Evolutionary conservation across 2,888 invertebrate species (phyloP).

Genomic region (Epinotia bilunana): DNA sequence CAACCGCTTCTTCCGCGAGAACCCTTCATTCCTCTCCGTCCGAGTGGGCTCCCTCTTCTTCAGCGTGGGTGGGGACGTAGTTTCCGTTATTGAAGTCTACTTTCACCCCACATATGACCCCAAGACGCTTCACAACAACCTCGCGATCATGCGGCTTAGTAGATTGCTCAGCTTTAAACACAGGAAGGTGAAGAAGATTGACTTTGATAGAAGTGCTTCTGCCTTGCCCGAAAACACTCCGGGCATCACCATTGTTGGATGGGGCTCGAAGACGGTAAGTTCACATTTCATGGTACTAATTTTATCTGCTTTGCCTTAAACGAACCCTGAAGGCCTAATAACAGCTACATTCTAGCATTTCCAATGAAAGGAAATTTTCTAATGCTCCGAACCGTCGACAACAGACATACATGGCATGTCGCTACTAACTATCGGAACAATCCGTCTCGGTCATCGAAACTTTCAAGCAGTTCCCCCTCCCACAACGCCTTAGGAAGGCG

Average conservation of each 20-base stretch:
- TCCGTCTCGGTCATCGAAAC: too few species aligned
- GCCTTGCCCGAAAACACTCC: constrained; percentile 57
- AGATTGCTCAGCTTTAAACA: constrained; percentile 55
- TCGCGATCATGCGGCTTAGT: constrained; percentile 64
- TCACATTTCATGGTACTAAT: neutral
- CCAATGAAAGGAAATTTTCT: too few species aligned
- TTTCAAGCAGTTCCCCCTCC: too few species aligned
- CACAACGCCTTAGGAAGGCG: too few species aligned
- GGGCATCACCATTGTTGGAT: constrained; percentile 68
- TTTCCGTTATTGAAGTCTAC: constrained; percentile 66
- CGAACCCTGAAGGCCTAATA: too few species aligned
- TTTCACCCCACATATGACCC: constrained; percentile 72
- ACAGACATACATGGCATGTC: too few species aligned
- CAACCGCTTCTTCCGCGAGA: constrained; percentile 74
- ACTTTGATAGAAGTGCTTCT: constrained; percentile 57
- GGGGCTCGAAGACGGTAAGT: constrained; percentile 71
- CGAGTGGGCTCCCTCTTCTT: constrained; percentile 69
- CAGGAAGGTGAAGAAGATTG: constrained; percentile 62
- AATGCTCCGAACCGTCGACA: too few species aligned
- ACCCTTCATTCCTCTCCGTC: constrained; percentile 71
- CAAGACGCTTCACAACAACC: constrained; percentile 63
- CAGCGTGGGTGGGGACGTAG: constrained; percentile 63
- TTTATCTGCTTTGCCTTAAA: neutral
- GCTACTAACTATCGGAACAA: too few species aligned
- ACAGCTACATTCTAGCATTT: too few species aligned